Base-by-base conservation (phyloP, 2,113 vertebrate genomes). In the Excalfactoria chinensis region DNA sequence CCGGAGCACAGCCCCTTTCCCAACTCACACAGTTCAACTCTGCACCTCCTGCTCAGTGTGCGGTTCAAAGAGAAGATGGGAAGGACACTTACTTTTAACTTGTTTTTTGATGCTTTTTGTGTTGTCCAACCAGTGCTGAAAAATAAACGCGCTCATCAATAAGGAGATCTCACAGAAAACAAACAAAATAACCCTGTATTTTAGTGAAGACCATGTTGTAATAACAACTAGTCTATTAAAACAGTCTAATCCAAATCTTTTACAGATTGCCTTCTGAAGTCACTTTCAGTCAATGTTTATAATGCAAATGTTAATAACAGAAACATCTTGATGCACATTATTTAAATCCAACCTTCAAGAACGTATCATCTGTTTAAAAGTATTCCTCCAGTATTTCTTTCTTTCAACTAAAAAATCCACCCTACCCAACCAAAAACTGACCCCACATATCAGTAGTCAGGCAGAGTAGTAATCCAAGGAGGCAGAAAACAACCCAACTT, bases 31-130 rank as follows among this genome's bases (percentile, higher is more conserved):
- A 22, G 17, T 84, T 63, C 40, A 88, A 43, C 35, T 35, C 30
- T 41, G 37, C 53, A 30, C 46, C 21, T 90, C 28, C 59, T 43
- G 13, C 58, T 85, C 35, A 84, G 43, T 20, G 70, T 5, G 13
- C 90, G 41, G 34, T 14, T 13, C 9, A 59, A 76, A 69, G 32
- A 86, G 30, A 76, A 86, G 91, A 85, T 6, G 3, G 53, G 76
- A 94, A 89, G 13, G 18, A 70, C 35, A 99, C 99, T 99, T 98
- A 99, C 99, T 99, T 99, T 99, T 99, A 48, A 99, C 99, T 98
- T 99, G 99, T 68, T 99, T 99, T 98, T 99, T 99, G 88, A 99
- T 99, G 96, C 99, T 99, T 97, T 99, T 99, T 56, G 99, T 99
- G 73, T 98, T 98, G 88, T 99, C 99, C 87, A 99, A 96, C 99